Base-by-base conservation (phyloP, 1,140 invertebrate genomes). In the Apis cerana region DNA sequence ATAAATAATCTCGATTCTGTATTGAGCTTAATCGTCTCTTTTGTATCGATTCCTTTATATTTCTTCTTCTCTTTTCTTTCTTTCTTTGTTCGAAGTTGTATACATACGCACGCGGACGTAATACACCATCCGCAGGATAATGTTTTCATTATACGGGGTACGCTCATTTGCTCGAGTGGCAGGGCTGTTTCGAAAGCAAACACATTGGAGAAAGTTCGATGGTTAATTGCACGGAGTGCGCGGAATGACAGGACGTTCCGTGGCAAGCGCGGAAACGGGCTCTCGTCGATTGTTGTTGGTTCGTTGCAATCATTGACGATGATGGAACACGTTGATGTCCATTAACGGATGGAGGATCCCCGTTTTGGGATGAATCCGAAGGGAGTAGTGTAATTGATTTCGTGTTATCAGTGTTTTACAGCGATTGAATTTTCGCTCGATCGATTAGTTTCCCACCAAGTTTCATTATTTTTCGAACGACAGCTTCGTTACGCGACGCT, bases 1-100 rank as follows among this genome's bases (percentile, higher is more conserved):
- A 82, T 78, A 78, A 82, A 82, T 69, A 78, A 71, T 67, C 21
- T 11, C 58, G 17, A 10, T 19, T 61, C 64, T 23, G 56, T 33
- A 52, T 82, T 68, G 67, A 72, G 48, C 33, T 81, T 58, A 80
- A 43, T 33, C 17, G 23, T 10, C 11, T n/a, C 61, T n/a, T 8
- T 23, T 12, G 61, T 15, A 33, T 2, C 19, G 27, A 67, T 58
- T 17, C 17, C 67, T 48, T 2, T 33, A 8, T 61, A 54, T 19
- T 52, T 61, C 11, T 43, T n/a, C 12, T 33, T 15, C 4, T 10
- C 33, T 3, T 7, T 9, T 4, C 12, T 23, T 27, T 50, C 33
- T 5, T n/a, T 27, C 15, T 67, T 68, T 54, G 11, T 52, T 48
- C 5, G 23, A 27, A 27, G 9, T 74, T 68, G 21, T 17, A 0